Evolutionary conservation across 2,797 vertebrate species (phyloP).

Genomic region (Lagodon rhomboides): DNA sequence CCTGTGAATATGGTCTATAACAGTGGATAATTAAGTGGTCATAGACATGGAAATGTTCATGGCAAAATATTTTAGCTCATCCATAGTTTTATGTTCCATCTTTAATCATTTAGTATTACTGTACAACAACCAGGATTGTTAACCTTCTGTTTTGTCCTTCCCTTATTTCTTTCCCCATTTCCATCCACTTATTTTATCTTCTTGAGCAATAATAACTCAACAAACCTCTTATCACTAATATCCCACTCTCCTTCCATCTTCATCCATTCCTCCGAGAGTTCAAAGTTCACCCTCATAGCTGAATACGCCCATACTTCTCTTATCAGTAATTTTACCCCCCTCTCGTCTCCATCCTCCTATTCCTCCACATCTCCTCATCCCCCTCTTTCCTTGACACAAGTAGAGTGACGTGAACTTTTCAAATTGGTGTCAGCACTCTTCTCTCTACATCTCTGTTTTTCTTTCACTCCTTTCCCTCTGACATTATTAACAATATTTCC

Average conservation of each 20-base stretch:
- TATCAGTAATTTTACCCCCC: slow-evolving; percentile 73
- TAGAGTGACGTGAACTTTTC: slow-evolving; percentile 86
- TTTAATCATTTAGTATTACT: slow-evolving; percentile 11
- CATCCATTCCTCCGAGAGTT: slow-evolving; percentile 44
- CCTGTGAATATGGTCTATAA: background rate
- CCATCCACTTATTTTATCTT: slow-evolving; percentile 52
- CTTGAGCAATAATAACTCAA: slow-evolving; percentile 53
- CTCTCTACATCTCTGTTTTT: slow-evolving; percentile 73
- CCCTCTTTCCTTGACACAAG: slow-evolving; percentile 71
- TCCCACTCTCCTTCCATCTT: slow-evolving; percentile 51
- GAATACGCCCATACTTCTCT: slow-evolving; percentile 71
- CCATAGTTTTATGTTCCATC: slow-evolving; percentile 4
- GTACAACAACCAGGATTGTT: slow-evolving; percentile 29
- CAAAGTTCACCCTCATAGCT: slow-evolving; percentile 66
- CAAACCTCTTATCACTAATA: slow-evolving; percentile 64
- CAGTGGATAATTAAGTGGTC: background rate
- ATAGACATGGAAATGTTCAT: background rate
- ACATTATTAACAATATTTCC: slow-evolving; percentile 81
- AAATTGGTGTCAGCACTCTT: slow-evolving; percentile 89
- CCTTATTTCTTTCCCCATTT: slow-evolving; percentile 25
- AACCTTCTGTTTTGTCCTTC: slow-evolving; percentile 39
- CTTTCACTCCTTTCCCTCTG: slow-evolving; percentile 65
- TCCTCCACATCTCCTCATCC: slow-evolving; percentile 64
- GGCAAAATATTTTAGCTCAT: slow-evolving; percentile 3
- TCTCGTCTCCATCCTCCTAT: slow-evolving; percentile 61